A percentile compares a stretch with the other conserved stretches of the same genome.
Evolutionary conservation across 2,113 vertebrate species (phyloP).

Genomic region (Arothron firmamentum): DNA sequence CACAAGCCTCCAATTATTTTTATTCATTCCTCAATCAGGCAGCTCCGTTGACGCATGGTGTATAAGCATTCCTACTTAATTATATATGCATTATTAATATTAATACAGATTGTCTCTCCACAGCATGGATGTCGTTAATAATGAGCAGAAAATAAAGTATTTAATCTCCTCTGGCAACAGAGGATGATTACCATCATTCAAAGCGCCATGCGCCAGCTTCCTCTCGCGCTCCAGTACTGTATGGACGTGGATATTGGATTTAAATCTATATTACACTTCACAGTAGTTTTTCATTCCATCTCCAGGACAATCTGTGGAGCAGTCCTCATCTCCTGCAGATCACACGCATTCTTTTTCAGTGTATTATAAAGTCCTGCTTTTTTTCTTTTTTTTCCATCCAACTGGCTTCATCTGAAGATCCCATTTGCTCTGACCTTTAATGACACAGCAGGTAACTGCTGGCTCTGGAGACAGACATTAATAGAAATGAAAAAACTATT

Average conservation of each 20-base stretch:
- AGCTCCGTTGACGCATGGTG: neutral
- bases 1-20: too few relatives aligned
- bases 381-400: constrained; percentile 14
- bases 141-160: constrained; percentile 40
- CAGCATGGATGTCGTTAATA: constrained; percentile 34
- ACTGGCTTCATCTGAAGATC: constrained; percentile 60
- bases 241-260: neutral
- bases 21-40: constrained; percentile 3
- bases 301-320: neutral
- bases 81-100: constrained; percentile 28
- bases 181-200: constrained; percentile 29
- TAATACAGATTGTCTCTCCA: constrained; percentile 23
- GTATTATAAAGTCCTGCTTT: constrained; percentile 55
- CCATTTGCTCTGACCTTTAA: constrained; percentile 72
- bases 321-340: constrained; percentile 6
- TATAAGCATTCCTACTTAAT: constrained; percentile 18
- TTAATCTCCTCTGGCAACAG: constrained; percentile 42
- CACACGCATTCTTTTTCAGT: constrained; percentile 48
- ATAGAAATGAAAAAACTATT: constrained; percentile 65
- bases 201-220: neutral
- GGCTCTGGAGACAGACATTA: constrained; percentile 66
- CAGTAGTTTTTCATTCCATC: constrained; percentile 3
- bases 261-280: constrained; percentile 10
- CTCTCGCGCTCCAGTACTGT: neutral
- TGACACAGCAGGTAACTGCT: constrained; percentile 67